A percentile compares a stretch with the other conserved stretches of the same genome.
Evolutionary conservation across 2,113 vertebrate genomes (phyloP).

Genomic region (Forbesichthys papilliferus): DNA sequence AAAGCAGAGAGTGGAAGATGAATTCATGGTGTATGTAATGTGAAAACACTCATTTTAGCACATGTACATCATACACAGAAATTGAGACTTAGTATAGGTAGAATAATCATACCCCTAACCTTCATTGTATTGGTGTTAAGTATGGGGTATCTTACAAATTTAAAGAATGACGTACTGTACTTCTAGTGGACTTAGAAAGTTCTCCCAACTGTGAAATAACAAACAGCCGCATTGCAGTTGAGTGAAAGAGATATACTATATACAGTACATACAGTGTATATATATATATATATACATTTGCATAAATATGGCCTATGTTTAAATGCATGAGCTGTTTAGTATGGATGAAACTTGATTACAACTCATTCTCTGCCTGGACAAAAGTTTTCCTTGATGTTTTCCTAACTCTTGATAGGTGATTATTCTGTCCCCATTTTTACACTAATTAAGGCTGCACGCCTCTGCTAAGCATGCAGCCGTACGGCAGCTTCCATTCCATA

Average conservation of each 20-base stretch:
- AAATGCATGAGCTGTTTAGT: neutral
- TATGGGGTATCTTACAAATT: neutral
- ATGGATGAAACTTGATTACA: neutral
- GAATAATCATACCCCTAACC: neutral
- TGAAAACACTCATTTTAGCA: conserved; percentile 14
- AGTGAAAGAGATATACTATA: neutral
- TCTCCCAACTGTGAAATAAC: neutral
- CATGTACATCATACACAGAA: neutral
- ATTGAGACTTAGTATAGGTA: neutral
- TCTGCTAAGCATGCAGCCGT: conserved; percentile 8
- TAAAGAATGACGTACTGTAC: neutral
- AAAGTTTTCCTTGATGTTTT: conserved; percentile 10
- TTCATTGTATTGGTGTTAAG: too few species aligned
- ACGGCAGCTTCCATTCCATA: conserved; percentile 25
- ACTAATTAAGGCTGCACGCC: conserved; percentile 45
- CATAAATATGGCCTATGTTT: neutral
- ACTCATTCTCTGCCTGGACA: neutral
- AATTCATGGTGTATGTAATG: neutral
- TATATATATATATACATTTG: neutral
- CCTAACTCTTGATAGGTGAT: conserved; percentile 1
- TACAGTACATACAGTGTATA: too few species aligned
- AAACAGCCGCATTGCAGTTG: neutral
- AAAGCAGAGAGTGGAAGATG: neutral
- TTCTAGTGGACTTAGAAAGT: neutral
- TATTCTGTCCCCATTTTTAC: conserved; percentile 38